phyloP scores from a whole-genome alignment of 2,888 invertebrate species.

The Orthosia gracilis region DNA sequence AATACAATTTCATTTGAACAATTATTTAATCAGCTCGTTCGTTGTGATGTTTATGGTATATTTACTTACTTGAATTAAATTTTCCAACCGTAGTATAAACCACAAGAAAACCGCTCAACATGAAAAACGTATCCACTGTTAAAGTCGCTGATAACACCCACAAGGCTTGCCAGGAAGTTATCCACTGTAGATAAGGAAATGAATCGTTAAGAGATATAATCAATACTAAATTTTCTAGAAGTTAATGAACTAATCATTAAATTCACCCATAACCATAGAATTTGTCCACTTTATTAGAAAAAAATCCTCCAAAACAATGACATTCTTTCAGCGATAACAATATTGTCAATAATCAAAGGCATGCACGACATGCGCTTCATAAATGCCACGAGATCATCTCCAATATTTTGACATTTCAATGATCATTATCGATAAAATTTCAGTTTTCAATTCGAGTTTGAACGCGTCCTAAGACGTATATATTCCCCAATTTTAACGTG shows the following conservation, averaged over 20 bases:
- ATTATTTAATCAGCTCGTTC: background rate
- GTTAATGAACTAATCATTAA: too few relatives aligned
- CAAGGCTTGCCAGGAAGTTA: slow-evolving; percentile 70
- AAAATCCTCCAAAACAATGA: too few relatives aligned
- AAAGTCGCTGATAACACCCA: slow-evolving; percentile 83
- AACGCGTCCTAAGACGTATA: too few relatives aligned
- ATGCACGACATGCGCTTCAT: too few relatives aligned
- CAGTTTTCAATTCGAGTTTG: too few relatives aligned
- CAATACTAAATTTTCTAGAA: background rate
- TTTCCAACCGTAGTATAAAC: slow-evolving; percentile 80
- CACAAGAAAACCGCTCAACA: slow-evolving; percentile 78
- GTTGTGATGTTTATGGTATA: background rate
- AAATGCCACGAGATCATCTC: too few relatives aligned
- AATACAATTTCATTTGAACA: too few relatives aligned
- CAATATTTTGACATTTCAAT: too few relatives aligned
- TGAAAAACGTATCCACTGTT: slow-evolving; percentile 92
- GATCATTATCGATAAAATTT: too few relatives aligned
- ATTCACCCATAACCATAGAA: background rate
- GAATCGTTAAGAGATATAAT: background rate
- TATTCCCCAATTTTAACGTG: too few relatives aligned
- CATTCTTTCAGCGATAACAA: too few relatives aligned
- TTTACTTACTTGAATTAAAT: slow-evolving; percentile 74
- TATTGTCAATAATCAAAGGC: too few relatives aligned
- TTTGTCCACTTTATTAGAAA: background rate
- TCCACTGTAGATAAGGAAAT: slow-evolving; percentile 75